Evolutionary conservation across 2,113 vertebrate species (phyloP), one percentile per base, ranked within the genome.

Genomic region (Bos javanicus): DNA sequence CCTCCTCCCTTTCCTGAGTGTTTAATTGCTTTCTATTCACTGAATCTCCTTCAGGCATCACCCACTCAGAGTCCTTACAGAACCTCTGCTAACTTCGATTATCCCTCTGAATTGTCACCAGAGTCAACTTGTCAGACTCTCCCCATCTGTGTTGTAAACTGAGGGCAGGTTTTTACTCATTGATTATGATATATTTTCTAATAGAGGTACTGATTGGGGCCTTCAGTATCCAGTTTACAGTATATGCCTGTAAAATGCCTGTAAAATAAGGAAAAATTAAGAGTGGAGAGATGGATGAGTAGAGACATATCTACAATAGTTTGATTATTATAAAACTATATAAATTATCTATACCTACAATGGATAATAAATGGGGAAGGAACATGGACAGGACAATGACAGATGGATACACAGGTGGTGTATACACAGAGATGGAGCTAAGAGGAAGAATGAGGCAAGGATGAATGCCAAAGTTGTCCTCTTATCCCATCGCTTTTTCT

Each of bases 91-190:
- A 25, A 60, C 36, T 11, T 60, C 5, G 8, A n/a, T 67, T 59
- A 7, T 76, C 11, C 43, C 36, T 30, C 2, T 23, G 8, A 76
- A 6, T 14, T 28, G 30, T 50, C n/a, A 52, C 6, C 8, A 8
- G 2, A 10, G n/a, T 15, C n/a, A 60, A 71, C 7, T 62, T 3
- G 0, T 26, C 33, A 39, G 64, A 46, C 6, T 62, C 8, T 74
- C 14, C 19, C 14, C 39, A 2, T 14, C 0, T 56, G 33, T 21
- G 6, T 6, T 26, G 50, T 23, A 16, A 81, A 14, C 13, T 1
- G 60, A 50, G 21, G 11, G 19, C 2, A 39, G 14, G 39, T n/a
- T 33, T 90, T 87, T 50, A 52, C 36, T 25, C 54, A 33, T 14
- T 33, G 74, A 48, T 54, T 52, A 17, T 2, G 5, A 39, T 26